A percentile compares a stretch with the other conserved stretches of the same genome.
These are phyloP conservation scores for Iphiclides podalirius DNA, from an alignment of 2,888 invertebrate species.

Conservation along the genomic window DNA sequence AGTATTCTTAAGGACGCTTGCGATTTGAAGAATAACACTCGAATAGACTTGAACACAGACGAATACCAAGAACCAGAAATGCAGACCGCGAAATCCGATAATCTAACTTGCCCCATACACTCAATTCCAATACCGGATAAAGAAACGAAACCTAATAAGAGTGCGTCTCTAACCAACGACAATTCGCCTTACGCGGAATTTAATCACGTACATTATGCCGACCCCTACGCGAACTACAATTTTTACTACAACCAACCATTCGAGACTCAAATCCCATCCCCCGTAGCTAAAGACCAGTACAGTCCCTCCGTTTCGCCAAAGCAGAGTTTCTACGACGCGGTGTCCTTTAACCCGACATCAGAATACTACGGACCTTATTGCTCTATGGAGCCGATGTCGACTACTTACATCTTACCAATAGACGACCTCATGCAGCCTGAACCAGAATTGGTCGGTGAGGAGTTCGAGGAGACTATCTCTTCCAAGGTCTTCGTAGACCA, in stretches of 20 bases:
- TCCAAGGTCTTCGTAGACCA: conserved; percentile 61
- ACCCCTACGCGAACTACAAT: conserved; percentile 26
- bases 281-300: conserved; percentile 39
- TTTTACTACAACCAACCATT: conserved; percentile 41
- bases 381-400: conserved; percentile 49
- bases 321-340: conserved; percentile 56
- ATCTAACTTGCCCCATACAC: conserved; percentile 40
- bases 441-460: conserved; percentile 62
- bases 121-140: conserved; percentile 34
- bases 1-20: conserved; percentile 52
- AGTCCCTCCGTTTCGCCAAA: conserved; percentile 48
- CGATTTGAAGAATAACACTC: conserved; percentile 42
- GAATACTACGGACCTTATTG: conserved; percentile 47
- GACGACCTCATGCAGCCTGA: conserved; percentile 50
- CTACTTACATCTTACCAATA: conserved; percentile 39
- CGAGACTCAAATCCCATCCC: conserved; percentile 51
- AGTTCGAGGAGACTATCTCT: conserved; percentile 62
- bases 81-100: conserved; percentile 29
- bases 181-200: conserved; percentile 33
- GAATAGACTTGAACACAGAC: conserved; percentile 26
- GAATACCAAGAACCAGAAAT: conserved; percentile 14
- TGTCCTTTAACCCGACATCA: conserved; percentile 43
- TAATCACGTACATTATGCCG: conserved; percentile 29
- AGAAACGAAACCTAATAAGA: conserved; percentile 4
- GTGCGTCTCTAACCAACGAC: not conserved